A percentile compares a stretch with the other conserved stretches of the same genome.
These are phyloP conservation scores for Clarias fuscus DNA, from an alignment of 2,797 vertebrate species.

Conservation along the genomic window DNA sequence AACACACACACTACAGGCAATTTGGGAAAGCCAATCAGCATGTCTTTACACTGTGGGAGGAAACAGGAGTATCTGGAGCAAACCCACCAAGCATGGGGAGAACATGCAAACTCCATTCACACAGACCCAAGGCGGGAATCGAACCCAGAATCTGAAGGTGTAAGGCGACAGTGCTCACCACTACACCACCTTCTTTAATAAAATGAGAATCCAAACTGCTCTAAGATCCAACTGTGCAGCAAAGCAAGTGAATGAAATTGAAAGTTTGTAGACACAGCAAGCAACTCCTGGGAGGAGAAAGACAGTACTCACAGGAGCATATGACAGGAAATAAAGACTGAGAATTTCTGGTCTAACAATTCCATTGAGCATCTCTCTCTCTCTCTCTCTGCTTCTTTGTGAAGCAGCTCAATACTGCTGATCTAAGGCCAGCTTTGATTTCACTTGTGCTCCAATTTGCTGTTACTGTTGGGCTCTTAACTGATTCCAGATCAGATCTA, in stretches of 20 bases:
- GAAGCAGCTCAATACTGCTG: not conserved
- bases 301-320: not conserved
- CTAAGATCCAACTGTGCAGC: constrained; percentile 21
- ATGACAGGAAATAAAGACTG: not conserved
- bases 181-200: constrained; percentile 29
- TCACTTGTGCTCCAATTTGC: not conserved
- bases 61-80: too few relatives aligned
- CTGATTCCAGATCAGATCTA: not conserved
- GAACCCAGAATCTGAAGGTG: too few relatives aligned
- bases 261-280: not conserved
- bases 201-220: constrained; percentile 47
- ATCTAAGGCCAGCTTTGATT: not conserved
- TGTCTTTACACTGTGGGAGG: too few relatives aligned
- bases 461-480: not conserved
- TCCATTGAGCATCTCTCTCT: not conserved
- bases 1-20: too few relatives aligned
- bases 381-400: not conserved
- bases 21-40: too few relatives aligned
- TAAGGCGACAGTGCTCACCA: too few relatives aligned
- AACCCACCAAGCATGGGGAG: too few relatives aligned
- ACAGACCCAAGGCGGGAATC: too few relatives aligned
- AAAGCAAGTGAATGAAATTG: not conserved
- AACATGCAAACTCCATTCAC: too few relatives aligned
- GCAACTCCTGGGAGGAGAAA: not conserved
- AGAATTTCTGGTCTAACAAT: not conserved